Evolutionary conservation across 2,797 vertebrate genomes (phyloP), one percentile per base, ranked within the genome.

Genomic region (Centroberyx gerrardi): DNA sequence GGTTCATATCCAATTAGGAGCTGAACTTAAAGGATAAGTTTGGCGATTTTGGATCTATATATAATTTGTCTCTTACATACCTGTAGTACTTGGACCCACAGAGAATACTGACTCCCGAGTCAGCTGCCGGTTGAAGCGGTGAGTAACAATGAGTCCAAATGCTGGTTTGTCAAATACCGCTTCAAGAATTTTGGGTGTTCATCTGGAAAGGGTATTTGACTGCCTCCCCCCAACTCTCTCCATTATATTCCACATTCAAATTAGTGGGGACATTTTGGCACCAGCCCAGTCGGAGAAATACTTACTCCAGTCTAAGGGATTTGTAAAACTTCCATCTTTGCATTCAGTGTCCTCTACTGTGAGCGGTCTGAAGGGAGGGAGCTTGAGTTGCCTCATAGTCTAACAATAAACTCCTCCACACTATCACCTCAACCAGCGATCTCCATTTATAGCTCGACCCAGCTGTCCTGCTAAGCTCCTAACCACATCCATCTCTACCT

Each of bases 381-480:
- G 62, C 38, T 4, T 36, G 62, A 8, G 17, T 29, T 18, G 59
- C n/a, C 29, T 18, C 17, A 4, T 15, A 13, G 68, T 51, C 46
- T 52, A 55, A 52, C 68, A n/a, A 61, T 51, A 61, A 17, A 27
- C 58, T 61, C 68, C n/a, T 52, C 58, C 56, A 51, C 58, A 61
- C 31, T n/a, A 46, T 29, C 68, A 38, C 55, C 44, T 38, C 68
- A 67, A 51, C 33, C 28, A 17, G 28, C 15, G 1, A n/a, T 51
- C 62, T 55, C 33, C 22, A 55, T 55, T 29, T 55, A 55, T 55
- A 55, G 49, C 63, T 53, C 7, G 10, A 53, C 48, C 63, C 60
- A 27, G 18, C 13, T 36, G 42, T 59, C 44, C 46, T 52, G 22
- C 27, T 62, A 36, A 28, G 29, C 66, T 13, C 29, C 17, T 48